Percentiles rank a stretch among this genome's conserved stretches.
phyloP scores from a whole-genome alignment of 37 sponge, comb jelly and placozoan genomes.

The Bolinopsis microptera region DNA sequence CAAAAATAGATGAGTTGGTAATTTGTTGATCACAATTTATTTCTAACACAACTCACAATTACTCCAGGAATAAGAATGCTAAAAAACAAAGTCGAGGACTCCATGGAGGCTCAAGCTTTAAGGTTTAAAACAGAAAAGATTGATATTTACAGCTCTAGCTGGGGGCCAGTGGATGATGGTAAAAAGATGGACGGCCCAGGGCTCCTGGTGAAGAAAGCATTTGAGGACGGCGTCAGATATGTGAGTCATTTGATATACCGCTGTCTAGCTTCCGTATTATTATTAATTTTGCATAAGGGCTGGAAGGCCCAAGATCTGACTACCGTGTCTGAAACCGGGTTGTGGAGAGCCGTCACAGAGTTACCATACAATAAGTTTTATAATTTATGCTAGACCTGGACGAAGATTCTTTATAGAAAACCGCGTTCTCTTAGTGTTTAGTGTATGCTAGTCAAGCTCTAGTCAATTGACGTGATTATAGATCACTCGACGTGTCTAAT shows the following conservation, averaged over 20 bases:
- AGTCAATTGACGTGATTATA: too few relatives aligned
- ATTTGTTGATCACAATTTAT: neutral
- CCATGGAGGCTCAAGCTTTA: conserved; percentile 84
- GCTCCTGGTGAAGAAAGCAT: conserved; percentile 76
- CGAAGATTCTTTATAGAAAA: too few relatives aligned
- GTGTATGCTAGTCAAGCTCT: too few relatives aligned
- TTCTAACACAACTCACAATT: neutral
- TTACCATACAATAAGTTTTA: too few relatives aligned
- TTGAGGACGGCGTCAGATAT: conserved; percentile 75
- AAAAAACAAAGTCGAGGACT: conserved; percentile 89
- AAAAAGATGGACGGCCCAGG: conserved; percentile 95
- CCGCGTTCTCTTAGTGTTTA: too few relatives aligned
- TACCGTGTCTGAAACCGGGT: too few relatives aligned
- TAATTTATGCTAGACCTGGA: too few relatives aligned
- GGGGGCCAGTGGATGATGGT: conserved; percentile 98
- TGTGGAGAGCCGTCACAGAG: too few relatives aligned
- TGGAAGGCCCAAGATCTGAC: too few relatives aligned
- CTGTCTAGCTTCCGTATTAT: too few relatives aligned
- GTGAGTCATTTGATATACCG: neutral
- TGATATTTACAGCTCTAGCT: conserved; percentile 90
- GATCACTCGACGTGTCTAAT: too few relatives aligned
- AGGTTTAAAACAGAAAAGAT: conserved; percentile 84
- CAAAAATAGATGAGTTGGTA: neutral
- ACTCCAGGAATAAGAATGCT: conserved; percentile 82
- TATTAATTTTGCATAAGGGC: too few relatives aligned